Conservation (phyloP, 2,888 invertebrate genomes). For the Erynnis tages region DNA sequence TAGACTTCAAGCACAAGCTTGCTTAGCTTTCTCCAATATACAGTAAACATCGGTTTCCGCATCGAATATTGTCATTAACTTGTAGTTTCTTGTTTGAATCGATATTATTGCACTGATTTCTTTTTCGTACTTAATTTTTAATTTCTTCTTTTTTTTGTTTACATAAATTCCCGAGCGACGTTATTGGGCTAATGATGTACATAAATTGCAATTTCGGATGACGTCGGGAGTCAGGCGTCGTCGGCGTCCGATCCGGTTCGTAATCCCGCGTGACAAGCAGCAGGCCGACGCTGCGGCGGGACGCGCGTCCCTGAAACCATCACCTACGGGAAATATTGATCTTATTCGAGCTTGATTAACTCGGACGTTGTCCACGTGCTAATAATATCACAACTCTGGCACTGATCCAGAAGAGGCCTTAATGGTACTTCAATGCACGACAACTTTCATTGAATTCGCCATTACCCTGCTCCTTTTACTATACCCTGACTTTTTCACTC, state of each 20-base stretch:
- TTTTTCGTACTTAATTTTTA: too few relatives aligned
- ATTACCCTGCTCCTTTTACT: too few relatives aligned
- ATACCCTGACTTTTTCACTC: conserved; percentile 26
- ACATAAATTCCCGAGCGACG: conserved; percentile 36
- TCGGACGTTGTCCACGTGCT: conserved; percentile 74
- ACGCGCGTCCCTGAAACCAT: conserved; percentile 60
- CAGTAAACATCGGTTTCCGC: conserved; percentile 30
- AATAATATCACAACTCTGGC: conserved; percentile 78
- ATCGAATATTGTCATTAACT: conserved; percentile 30
- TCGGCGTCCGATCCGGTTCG: conserved; percentile 44
- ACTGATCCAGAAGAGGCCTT: conserved; percentile 74
- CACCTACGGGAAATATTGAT: conserved; percentile 77
- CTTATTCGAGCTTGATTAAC: conserved; percentile 81
- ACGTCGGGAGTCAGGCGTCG: conserved; percentile 31
- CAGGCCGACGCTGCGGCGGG: conserved; percentile 32
- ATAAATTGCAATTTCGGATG: conserved; percentile 39
- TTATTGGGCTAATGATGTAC: conserved; percentile 42
- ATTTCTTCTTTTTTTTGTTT: conserved; percentile 34
- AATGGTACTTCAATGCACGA: conserved; percentile 77
- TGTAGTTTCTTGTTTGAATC: conserved; percentile 19
- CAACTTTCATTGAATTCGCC: conserved; percentile 60
- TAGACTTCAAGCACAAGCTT: conserved; percentile 31
- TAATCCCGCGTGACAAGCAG: conserved; percentile 54
- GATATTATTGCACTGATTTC: conserved; percentile 26
- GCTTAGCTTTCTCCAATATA: conserved; percentile 34